Evolutionary conservation across 2,888 invertebrate species (phyloP), one percentile per base, ranked within the genome.

Genomic region (Ornithoptera alexandrae): DNA sequence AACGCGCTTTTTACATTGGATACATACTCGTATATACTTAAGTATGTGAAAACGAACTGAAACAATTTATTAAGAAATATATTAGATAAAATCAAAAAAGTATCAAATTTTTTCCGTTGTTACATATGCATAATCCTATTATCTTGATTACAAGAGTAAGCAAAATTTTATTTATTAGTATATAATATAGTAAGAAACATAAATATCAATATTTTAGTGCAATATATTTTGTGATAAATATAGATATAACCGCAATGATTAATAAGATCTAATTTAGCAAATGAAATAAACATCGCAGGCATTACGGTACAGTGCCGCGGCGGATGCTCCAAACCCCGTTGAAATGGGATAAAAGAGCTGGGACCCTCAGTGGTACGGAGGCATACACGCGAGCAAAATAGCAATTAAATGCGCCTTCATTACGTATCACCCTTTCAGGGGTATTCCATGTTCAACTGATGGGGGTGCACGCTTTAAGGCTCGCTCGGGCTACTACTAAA

Each of bases 331-430:
- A 60, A 63, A 63, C 53, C 75, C 77, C 60, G 70, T 72, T 72
- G 73, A 69, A 75, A 72, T 74, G 65, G 72, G 74, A 77, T 76
- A 74, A 78, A 76, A 75, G 74, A 74, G 73, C 74, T 72, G 69
- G 70, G 68, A 68, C 74, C 74, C 72, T 72, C 74, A 68, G 71
- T 59, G 65, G 71, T 68, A 73, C 71, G 74, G 71, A 75, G 73
- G 67, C 73, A 77, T 75, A 80, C 80, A 78, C 78, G 79, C 81
- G 79, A 77, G 82, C 85, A 88, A 88, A 89, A 89, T 86, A 85
- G 84, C 90, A 90, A 89, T 90, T 90, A 89, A 86, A 88, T 83
- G 82, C 81, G 83, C 84, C 84, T 85, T 85, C 88, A 89, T 89
- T 88, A 88, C 82, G 68, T 76, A 77, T 81, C 84, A 79, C 80